Conservation (phyloP, 2,888 invertebrate species). For the Erebia aethiops region DNA sequence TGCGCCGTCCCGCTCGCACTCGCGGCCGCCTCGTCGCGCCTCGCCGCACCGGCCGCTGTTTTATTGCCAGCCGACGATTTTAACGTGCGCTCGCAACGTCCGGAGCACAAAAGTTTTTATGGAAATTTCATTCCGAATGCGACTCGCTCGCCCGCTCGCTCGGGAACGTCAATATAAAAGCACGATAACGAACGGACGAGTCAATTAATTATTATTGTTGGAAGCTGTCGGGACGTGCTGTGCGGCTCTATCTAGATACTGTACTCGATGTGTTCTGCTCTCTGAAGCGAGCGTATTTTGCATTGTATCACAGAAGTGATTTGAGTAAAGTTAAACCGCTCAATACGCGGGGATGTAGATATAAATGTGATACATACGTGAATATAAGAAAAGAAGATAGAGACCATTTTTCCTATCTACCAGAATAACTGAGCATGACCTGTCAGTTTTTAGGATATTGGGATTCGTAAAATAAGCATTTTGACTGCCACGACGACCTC, state of each 20-base stretch:
- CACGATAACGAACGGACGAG: slow-evolving; percentile 83
- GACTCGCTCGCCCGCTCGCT: slow-evolving; percentile 77
- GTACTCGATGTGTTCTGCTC: slow-evolving; percentile 54
- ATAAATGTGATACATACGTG: slow-evolving; percentile 1
- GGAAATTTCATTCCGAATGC: slow-evolving; percentile 83
- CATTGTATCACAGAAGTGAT: slow-evolving; percentile 46
- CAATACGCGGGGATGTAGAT: slow-evolving; percentile 29
- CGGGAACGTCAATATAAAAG: slow-evolving; percentile 82
- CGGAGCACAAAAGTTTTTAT: slow-evolving; percentile 83
- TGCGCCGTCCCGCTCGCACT: slow-evolving; percentile 71
- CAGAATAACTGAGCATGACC: neutral
- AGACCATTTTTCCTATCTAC: neutral
- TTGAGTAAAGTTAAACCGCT: slow-evolving; percentile 35
- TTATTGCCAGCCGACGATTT: slow-evolving; percentile 83
- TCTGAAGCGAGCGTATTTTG: slow-evolving; percentile 44
- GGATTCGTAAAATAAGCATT: neutral
- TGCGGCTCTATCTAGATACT: slow-evolving; percentile 65
- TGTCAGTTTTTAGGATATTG: neutral
- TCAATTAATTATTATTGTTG: slow-evolving; percentile 84
- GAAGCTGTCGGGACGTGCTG: slow-evolving; percentile 76
- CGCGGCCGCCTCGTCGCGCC: slow-evolving; percentile 76
- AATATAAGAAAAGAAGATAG: neutral
- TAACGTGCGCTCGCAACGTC: slow-evolving; percentile 84
- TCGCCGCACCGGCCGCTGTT: slow-evolving; percentile 82
- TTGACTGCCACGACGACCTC: slow-evolving; percentile 3